Evolutionary conservation across 2,113 vertebrate species (phyloP), one percentile per base, ranked within the genome.

Genomic region (Gymnogyps californianus): DNA sequence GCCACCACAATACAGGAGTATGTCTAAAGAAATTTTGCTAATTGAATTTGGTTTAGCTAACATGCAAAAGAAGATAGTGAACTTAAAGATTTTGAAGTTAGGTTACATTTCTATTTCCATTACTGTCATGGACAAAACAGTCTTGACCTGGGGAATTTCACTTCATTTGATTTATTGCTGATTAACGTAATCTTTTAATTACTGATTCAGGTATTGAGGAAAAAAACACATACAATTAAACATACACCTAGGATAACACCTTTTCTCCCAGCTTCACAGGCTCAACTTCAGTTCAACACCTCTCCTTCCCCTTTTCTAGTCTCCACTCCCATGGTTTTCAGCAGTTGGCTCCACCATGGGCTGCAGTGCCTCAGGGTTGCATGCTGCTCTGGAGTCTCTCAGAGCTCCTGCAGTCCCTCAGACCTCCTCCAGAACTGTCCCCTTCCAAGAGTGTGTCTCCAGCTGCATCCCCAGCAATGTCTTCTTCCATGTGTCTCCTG

Each of bases 181-280:
- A 13, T 77, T 72, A 55, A 18, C 26, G 55, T 6, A 65, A 26
- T 9, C 3, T 74, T 87, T 77, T n/a, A 62, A 47, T 10, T 61
- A 49, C 26, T 49, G 46, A 21, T 64, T 52, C 0, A 0, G 3
- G 1, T 44, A 65, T 1, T 29, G 25, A 38, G 15, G 7, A 59
- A 61, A 28, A 95, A 64, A 17, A 1, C 1, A 21, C 6, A 34
- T 7, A 17, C 6, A 65, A 19, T 64, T 59, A 46, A 62, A 40
- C 11, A 59, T 57, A 36, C 13, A 55, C 10, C 10, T 28, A 44
- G 7, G 6, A 4, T 59, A 88, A 78, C 1, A 57, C 4, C 22
- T 89, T 72, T 83, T 21, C 5, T 82, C 36, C 9, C 13, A 0
- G 3, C 5, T 62, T 72, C 17, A 16, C 13, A 52, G 22, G 25